phyloP scores from a whole-genome alignment of 2,797 vertebrate genomes.

The Phrynocephalus forsythii region DNA sequence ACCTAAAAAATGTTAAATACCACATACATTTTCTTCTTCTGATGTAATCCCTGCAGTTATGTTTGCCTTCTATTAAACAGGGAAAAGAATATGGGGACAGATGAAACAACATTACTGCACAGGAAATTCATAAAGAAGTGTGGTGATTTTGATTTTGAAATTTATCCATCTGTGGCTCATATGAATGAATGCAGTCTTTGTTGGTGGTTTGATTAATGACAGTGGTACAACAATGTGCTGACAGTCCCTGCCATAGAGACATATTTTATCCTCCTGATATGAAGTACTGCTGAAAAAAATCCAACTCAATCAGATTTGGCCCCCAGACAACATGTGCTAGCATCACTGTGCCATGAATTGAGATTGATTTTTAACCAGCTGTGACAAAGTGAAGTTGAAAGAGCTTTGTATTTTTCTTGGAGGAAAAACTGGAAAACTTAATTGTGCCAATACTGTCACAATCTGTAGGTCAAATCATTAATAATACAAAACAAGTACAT shows the following conservation, averaged over 20 bases:
- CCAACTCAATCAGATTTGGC: constrained; percentile 82
- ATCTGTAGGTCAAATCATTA: constrained; percentile 77
- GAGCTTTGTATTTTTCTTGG: constrained; percentile 65
- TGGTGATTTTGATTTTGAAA: constrained; percentile 75
- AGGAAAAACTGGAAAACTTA: constrained; percentile 67
- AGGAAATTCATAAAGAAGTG: constrained; percentile 72
- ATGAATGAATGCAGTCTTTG: constrained; percentile 78
- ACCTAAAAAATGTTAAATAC: constrained; percentile 42
- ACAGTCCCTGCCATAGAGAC: constrained; percentile 73
- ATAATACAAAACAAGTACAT: constrained; percentile 70
- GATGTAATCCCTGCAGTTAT: constrained; percentile 29
- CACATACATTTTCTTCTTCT: constrained; percentile 36
- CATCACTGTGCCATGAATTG: constrained; percentile 81
- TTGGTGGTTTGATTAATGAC: constrained; percentile 82
- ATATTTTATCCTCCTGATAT: constrained; percentile 65
- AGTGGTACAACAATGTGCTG: constrained; percentile 77
- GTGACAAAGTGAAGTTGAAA: constrained; percentile 77
- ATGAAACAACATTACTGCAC: constrained; percentile 69
- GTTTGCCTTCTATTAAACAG: constrained; percentile 64
- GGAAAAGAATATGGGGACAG: constrained; percentile 52
- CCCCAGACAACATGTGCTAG: constrained; percentile 81
- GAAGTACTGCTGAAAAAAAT: constrained; percentile 81
- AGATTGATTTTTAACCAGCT: constrained; percentile 84
- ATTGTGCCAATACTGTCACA: constrained; percentile 76
- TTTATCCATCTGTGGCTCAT: constrained; percentile 69